phyloP scores from a whole-genome alignment of 2,113 vertebrate genomes.

The Laterallus jamaicensis region DNA sequence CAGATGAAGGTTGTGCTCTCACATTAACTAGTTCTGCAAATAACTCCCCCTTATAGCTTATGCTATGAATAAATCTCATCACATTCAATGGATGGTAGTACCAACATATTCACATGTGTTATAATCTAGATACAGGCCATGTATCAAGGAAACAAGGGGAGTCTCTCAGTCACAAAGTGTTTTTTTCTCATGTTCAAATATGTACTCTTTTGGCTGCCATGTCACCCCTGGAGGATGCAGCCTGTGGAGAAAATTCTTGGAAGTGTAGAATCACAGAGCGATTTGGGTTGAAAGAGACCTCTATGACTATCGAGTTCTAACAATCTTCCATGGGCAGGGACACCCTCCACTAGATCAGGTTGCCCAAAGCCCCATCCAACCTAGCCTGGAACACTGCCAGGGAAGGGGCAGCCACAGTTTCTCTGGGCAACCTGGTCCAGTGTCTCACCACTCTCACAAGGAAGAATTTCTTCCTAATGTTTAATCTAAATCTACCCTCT shows the following conservation, averaged over 20 bases:
- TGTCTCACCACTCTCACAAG: no score
- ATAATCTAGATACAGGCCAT: not conserved
- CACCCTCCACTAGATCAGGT: no score
- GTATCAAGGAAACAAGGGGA: not conserved
- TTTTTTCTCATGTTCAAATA: not conserved
- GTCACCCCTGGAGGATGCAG: not conserved
- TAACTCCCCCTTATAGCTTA: not conserved
- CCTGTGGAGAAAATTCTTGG: not conserved
- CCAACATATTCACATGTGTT: not conserved
- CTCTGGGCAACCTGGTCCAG: no score
- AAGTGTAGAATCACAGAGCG: no score
- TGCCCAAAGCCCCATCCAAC: no score
- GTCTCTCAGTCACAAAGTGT: not conserved
- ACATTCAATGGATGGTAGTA: not conserved
- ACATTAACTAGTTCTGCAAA: not conserved
- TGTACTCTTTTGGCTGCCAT: not conserved
- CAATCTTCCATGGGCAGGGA: no score
- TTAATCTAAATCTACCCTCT: no score
- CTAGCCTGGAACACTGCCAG: no score
- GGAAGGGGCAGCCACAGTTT: no score
- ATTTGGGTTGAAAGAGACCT: no score
- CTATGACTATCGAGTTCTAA: no score
- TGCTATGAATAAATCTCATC: not conserved
- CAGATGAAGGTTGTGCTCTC: not conserved
- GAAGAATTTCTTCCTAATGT: no score